Conservation (phyloP, 2,113 vertebrate genomes). For the Coreoperca whiteheadi region DNA sequence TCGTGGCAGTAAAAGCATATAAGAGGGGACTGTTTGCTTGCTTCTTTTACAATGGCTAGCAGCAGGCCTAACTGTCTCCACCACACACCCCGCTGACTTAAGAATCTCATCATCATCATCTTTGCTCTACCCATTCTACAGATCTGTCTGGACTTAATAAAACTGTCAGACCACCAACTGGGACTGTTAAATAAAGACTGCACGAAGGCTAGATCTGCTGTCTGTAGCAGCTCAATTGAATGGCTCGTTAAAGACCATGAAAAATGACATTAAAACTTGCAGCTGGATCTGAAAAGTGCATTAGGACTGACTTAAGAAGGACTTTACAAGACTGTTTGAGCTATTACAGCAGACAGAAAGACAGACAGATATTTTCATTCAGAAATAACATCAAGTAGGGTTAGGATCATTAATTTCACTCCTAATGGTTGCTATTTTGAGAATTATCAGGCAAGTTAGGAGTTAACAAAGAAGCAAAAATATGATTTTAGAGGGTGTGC, state of each 20-base stretch:
- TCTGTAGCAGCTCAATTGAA: slow-evolving; percentile 37
- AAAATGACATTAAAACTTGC: slow-evolving; percentile 41
- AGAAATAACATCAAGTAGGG: background rate
- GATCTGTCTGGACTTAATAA: slow-evolving; percentile 71
- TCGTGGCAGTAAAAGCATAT: slow-evolving; percentile 55
- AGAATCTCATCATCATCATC: slow-evolving; percentile 68
- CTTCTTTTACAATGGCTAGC: slow-evolving; percentile 58
- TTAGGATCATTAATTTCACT: background rate
- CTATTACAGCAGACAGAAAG: background rate
- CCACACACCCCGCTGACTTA: slow-evolving; percentile 68
- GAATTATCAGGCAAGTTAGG: background rate
- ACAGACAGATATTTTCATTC: background rate
- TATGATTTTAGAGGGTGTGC: background rate
- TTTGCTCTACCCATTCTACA: slow-evolving; percentile 42
- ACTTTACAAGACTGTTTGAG: slow-evolving; percentile 15
- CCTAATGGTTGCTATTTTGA: background rate
- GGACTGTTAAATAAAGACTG: slow-evolving; percentile 65
- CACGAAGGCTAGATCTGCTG: slow-evolving; percentile 33
- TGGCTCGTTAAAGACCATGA: slow-evolving; percentile 43
- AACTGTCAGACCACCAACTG: slow-evolving; percentile 71
- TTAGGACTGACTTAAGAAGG: slow-evolving; percentile 2
- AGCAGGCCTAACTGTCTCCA: slow-evolving; percentile 65
- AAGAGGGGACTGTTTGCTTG: slow-evolving; percentile 44
- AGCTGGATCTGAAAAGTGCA: slow-evolving; percentile 30
- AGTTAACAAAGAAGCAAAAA: background rate